A percentile compares a stretch with the other conserved stretches of the same genome.
Evolutionary conservation across 2,797 vertebrate species (phyloP).

Genomic region (Apodemus agrarius): DNA sequence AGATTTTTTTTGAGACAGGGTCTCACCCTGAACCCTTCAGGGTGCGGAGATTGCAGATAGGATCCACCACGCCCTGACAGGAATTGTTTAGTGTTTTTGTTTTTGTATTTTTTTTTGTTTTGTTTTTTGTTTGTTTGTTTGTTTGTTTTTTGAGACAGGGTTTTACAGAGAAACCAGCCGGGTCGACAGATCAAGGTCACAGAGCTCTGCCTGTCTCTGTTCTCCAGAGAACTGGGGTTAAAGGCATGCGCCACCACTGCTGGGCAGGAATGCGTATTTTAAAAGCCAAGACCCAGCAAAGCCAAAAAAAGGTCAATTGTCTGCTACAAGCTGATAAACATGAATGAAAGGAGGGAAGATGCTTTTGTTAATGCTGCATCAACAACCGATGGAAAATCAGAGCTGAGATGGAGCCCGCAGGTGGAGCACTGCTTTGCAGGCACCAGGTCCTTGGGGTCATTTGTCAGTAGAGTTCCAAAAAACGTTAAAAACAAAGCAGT

Average conservation of each 20-base stretch:
- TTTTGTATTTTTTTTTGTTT: too few relatives aligned
- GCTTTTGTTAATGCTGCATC: not conserved
- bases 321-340: not conserved
- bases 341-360: not conserved
- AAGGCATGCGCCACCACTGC: not conserved
- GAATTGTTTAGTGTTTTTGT: too few relatives aligned
- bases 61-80: not conserved
- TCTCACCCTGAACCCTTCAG: not conserved
- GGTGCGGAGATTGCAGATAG: not conserved
- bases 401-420: not conserved
- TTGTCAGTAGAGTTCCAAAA: not conserved
- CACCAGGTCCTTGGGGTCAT: not conserved
- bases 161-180: too few relatives aligned
- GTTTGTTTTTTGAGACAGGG: too few relatives aligned
- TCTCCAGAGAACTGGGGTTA: not conserved
- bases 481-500: not conserved
- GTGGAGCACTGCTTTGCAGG: not conserved
- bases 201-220: not conserved
- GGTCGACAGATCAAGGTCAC: not conserved
- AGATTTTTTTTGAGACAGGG: not conserved
- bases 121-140: too few relatives aligned
- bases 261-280: not conserved
- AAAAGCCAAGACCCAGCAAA: not conserved
- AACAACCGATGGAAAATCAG: not conserved
- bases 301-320: not conserved